These are phyloP conservation scores for Pollenia labialis DNA, from an alignment of 2,888 invertebrate genomes.

Conservation along the genomic window DNA sequence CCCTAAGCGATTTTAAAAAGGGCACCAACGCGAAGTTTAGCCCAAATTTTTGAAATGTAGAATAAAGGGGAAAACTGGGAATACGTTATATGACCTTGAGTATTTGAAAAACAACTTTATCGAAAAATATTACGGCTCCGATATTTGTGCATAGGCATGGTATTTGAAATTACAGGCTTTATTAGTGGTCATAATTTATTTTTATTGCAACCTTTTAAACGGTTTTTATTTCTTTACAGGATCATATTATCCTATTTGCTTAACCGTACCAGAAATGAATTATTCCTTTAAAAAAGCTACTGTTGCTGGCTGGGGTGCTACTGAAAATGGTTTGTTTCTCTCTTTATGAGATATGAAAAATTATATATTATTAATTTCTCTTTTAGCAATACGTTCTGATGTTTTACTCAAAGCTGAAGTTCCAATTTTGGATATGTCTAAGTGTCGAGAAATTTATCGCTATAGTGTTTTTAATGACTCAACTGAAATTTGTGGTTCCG, in stretches of 20 bases:
- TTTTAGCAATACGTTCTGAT: conserved; percentile 37
- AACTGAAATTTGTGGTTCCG: conserved; percentile 61
- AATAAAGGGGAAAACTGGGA: too few relatives aligned
- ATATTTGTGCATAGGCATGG: too few relatives aligned
- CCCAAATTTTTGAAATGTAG: too few relatives aligned
- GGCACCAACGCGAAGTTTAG: too few relatives aligned
- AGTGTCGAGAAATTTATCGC: conserved; percentile 55
- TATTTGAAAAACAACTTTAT: too few relatives aligned
- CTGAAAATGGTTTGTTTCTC: conserved; percentile 45
- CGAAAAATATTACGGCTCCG: too few relatives aligned
- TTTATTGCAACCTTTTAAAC: background rate
- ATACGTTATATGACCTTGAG: too few relatives aligned
- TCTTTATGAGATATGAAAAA: background rate
- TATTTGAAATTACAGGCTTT: too few relatives aligned
- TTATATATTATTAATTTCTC: background rate
- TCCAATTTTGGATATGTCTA: conserved; percentile 45
- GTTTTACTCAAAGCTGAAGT: conserved; percentile 47
- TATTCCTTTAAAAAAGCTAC: background rate
- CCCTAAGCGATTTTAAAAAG: too few relatives aligned
- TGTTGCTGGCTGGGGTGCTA: conserved; percentile 65
- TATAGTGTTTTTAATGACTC: conserved; percentile 54
- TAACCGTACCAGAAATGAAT: conserved; percentile 24
- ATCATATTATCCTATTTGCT: conserved; percentile 60
- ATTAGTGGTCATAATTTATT: background rate
- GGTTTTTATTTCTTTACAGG: conserved; percentile 21